Percentiles rank a stretch among this genome's conserved stretches.
Conservation (phyloP, 2,113 vertebrate genomes). For the Ivindomyrus marchei region DNA sequence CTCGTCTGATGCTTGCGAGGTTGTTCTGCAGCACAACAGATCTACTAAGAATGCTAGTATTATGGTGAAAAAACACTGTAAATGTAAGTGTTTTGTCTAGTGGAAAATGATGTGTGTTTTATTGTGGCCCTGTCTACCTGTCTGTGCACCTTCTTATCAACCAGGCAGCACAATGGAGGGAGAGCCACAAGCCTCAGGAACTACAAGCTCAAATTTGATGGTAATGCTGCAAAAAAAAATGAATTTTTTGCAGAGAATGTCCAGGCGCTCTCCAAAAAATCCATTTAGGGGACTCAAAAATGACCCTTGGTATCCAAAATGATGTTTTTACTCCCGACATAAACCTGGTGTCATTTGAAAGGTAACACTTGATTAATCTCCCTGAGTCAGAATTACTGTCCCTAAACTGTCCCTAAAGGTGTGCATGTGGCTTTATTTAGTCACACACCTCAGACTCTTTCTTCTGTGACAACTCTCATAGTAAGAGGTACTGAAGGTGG, state of each 20-base stretch:
- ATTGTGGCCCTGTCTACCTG: background rate
- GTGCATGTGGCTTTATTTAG: background rate
- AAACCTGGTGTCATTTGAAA: background rate
- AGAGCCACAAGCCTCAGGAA: background rate
- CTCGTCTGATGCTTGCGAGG: background rate
- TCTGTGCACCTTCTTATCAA: background rate
- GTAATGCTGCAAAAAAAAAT: background rate
- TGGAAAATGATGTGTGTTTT: background rate
- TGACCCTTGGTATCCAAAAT: background rate
- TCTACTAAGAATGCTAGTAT: background rate
- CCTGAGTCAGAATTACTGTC: background rate
- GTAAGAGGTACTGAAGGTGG: background rate
- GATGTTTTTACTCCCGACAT: background rate
- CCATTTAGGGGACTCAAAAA: background rate
- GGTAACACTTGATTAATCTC: background rate
- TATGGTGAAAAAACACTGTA: background rate
- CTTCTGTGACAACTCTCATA: background rate
- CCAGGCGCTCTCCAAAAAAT: background rate
- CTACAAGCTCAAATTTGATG: background rate
- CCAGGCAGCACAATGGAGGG: background rate
- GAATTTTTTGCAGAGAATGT: background rate
- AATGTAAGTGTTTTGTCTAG: background rate
- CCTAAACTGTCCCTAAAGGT: background rate
- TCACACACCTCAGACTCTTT: background rate
- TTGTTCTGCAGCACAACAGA: background rate